A percentile compares a stretch with the other conserved stretches of the same genome.
phyloP scores from a whole-genome alignment of 2,113 vertebrate species.

The Silurus glanis region DNA sequence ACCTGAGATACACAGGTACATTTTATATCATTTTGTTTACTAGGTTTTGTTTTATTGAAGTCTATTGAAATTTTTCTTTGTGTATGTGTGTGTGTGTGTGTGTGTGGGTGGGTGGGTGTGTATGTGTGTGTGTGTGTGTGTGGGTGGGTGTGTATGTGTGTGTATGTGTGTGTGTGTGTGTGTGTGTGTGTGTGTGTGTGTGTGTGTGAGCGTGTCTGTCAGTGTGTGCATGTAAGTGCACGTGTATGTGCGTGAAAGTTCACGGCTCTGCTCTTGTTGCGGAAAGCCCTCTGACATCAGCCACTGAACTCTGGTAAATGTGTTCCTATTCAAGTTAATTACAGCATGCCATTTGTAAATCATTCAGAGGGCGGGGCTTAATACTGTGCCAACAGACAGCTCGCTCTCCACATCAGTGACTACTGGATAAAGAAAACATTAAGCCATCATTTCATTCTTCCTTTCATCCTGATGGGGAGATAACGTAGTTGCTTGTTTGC shows the following conservation, averaged over 20 bases:
- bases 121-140: conserved; percentile 23
- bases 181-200: conserved; percentile 38
- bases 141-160: conserved; percentile 14
- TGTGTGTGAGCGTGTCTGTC: conserved; percentile 8
- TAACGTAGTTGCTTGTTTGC: conserved; percentile 45
- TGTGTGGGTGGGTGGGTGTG: conserved; percentile 15
- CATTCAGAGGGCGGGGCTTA: conserved; percentile 45
- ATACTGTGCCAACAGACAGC: conserved; percentile 43
- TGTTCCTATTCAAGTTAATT: conserved; percentile 53
- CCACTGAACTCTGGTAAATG: conserved; percentile 32
- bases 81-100: conserved; percentile 28
- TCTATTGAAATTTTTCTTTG: conserved; percentile 17
- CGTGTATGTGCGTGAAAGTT: conserved; percentile 44
- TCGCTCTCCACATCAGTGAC: conserved; percentile 54
- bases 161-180: conserved; percentile 34
- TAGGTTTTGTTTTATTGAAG: conserved; percentile 33
- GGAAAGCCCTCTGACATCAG: conserved; percentile 59
- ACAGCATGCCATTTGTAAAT: conserved; percentile 54
- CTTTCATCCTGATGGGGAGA: conserved; percentile 46
- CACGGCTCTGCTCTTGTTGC: conserved; percentile 42
- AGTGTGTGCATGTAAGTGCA: conserved; percentile 8
- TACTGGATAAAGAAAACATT: conserved; percentile 50
- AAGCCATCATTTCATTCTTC: conserved; percentile 50
- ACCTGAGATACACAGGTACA: neutral
- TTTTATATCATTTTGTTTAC: conserved; percentile 27